Evolutionary conservation across 2,113 vertebrate species (phyloP), one percentile per base, ranked within the genome.

Genomic region (Hydrochoerus hydrochaeris): DNA sequence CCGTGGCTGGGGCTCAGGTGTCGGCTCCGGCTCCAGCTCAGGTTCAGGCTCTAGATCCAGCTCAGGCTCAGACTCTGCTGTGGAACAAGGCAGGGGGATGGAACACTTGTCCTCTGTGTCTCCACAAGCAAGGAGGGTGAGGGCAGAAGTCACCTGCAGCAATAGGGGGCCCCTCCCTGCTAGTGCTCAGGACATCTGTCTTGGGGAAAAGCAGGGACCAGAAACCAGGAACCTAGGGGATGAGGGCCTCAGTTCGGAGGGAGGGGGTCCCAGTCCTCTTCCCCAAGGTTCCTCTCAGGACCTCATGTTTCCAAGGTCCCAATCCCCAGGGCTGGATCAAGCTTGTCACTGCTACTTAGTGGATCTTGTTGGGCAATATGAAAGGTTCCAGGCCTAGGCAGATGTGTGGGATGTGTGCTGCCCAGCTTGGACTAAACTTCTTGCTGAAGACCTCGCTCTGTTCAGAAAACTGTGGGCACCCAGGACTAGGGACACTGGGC

Each of bases 41-140:
- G 99, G 98, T 95, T 99, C 99, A 0, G 86, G 85, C 44, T 97
- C 96, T 24, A 95, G 91, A 52, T 97, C 97, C 28, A 91, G 63
- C 3, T 75, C 98, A 88, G 77, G 98, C 96, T 97, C 97, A 0
- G 95, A 86, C 77, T 97, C 97, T 85, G 99, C 88, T 95, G 92
- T 63, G 90, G 77, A 82, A 92, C 81, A 63, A 0, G 0, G 3
- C 0, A 28, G 60, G 20, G 69, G 22, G 7, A 62, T 0, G 4
- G 13, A n/a, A 11, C 11, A 58, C 60, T 63, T 38, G 38, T 83
- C n/a, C 26, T 88, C 30, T 96, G 32, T 38, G 69, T 75, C 20
- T 89, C 44, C 57, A 30, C 9, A 26, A 63, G 71, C 54, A 54
- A 78, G 69, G 38, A n/a, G 32, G 22, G 17, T 41, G 11, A 94